Base-by-base conservation (phyloP, 1,140 invertebrate species). In the Drepana arcuata region DNA sequence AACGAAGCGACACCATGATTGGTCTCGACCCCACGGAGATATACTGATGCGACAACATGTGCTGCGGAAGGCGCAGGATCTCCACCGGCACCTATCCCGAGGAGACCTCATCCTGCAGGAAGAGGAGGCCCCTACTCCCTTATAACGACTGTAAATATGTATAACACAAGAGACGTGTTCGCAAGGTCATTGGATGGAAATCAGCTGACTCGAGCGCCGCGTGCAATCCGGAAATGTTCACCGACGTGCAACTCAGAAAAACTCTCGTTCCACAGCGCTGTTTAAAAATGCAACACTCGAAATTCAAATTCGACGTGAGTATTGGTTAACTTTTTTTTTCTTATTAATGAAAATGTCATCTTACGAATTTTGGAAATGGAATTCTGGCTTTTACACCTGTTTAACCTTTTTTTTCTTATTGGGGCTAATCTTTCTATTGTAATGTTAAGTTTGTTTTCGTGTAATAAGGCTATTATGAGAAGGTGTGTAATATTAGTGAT, bases 41-140 rank as follows among this genome's bases (percentile, higher is more conserved):
- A 31, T 81, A 81, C 51, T 77, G 62, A 71, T 64, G 47, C 54
- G 35, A 48, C 61, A 77, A 74, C 40, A 81, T 81, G 77, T 81
- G 77, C 56, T 81, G 77, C 55, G 77, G 77, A 48, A 70, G 62
- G 44, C 61, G 73, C 18, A 67, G 54, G 25, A 77, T 77, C 27
- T 52, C 42, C 29, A 78, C 73, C 39, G 77, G 77, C 43, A 71
- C 66, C 6, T 52, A 60, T 37, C 77, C 77, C 44, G 70, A 70
- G 53, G 77, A 81, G 47, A 81, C 77, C 25, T 81, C 77, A 31
- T 81, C 77, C 40, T 81, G 77, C 37, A 70, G 72, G 41, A 81
- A 81, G 30, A 65, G 77, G 37, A 81, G 77, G 72, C 54, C 67
- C 45, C 32, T 36, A 6, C 24, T 55, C 53, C 50, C 60, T 48